Conservation (phyloP, 2,888 invertebrate genomes). For the Ferdinandea cuprea region DNA sequence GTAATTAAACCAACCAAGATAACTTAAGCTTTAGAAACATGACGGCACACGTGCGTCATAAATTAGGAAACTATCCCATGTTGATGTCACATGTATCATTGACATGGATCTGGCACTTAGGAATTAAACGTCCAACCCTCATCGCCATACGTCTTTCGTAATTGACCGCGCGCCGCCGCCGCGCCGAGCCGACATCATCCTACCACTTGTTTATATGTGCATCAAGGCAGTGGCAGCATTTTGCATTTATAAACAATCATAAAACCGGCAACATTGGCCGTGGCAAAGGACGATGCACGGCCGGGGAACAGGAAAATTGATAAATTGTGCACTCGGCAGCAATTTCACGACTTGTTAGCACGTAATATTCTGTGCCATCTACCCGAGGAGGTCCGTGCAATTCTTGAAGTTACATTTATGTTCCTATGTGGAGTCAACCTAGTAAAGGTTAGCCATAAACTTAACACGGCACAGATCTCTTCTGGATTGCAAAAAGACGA, state of each 20-base stretch:
- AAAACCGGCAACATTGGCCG: conserved; percentile 6
- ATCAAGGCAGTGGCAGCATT: conserved; percentile 4
- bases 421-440: conserved; percentile 27
- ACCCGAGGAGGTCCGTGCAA: conserved; percentile 43
- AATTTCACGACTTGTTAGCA: conserved; percentile 74
- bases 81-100: conserved; percentile 58
- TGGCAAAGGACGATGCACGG: neutral
- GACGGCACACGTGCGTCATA: conserved; percentile 32
- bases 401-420: conserved; percentile 22
- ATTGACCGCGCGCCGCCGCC: too few species aligned
- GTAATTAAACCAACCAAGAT: too few species aligned
- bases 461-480: conserved; percentile 62
- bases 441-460: conserved; percentile 61
- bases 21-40: neutral
- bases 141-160: conserved; percentile 50
- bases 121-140: conserved; percentile 44
- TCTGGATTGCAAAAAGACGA: conserved; percentile 6
- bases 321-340: conserved; percentile 71
- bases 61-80: conserved; percentile 40
- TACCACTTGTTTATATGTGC: too few species aligned
- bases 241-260: conserved; percentile 28
- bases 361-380: conserved; percentile 68
- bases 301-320: conserved; percentile 40
- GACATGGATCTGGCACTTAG: conserved; percentile 43
- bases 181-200: conserved; percentile 11